Percentiles rank a stretch among this genome's conserved stretches.
phyloP scores from a whole-genome alignment of 2,797 vertebrate genomes.

The Thripadectes ignobilis region DNA sequence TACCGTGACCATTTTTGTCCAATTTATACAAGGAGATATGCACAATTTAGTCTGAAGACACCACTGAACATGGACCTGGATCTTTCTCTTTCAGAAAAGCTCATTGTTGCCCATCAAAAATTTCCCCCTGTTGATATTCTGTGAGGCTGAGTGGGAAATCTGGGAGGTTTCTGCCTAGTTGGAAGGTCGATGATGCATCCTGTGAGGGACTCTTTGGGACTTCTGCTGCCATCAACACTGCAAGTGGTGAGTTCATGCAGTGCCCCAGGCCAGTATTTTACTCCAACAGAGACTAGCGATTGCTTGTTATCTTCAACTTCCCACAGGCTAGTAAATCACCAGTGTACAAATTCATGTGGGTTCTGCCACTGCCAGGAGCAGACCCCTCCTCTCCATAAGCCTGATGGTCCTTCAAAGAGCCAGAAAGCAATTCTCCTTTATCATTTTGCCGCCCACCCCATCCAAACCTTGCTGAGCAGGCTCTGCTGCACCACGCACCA shows the following conservation, averaged over 20 bases:
- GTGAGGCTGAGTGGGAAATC: background rate
- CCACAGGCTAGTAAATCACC: background rate
- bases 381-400: background rate
- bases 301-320: background rate
- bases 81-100: background rate
- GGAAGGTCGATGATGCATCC: background rate
- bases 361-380: background rate
- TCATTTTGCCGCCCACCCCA: background rate
- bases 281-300: background rate
- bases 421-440: background rate
- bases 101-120: background rate
- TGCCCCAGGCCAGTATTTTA: background rate
- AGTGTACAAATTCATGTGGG: background rate
- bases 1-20: background rate
- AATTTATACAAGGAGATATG: fast-evolving
- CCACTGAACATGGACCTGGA: background rate
- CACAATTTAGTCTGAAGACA: background rate
- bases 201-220: background rate
- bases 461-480: background rate
- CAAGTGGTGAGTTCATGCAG: background rate
- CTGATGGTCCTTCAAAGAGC: background rate
- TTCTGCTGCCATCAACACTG: background rate
- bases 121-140: background rate
- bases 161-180: background rate
- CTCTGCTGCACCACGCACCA: background rate